phyloP scores from a whole-genome alignment of 2,888 invertebrate genomes.

The Lepidocyrtinus sp. region DNA sequence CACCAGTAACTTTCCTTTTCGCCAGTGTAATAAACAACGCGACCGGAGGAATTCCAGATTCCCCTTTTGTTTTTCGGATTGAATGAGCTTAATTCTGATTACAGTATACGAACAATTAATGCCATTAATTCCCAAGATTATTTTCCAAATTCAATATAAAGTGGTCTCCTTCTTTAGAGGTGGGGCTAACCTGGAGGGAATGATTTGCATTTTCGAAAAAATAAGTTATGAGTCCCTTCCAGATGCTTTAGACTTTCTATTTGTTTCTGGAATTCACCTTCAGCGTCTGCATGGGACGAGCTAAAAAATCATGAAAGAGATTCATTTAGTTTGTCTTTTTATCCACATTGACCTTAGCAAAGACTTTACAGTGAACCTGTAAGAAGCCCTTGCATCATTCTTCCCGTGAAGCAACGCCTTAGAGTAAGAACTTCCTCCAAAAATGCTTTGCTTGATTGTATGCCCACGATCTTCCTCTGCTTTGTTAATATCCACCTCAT shows the following conservation, averaged over 20 bases:
- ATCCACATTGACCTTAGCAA: too few relatives aligned
- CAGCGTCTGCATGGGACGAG: too few relatives aligned
- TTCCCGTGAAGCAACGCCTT: conserved; percentile 39
- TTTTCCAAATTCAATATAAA: neutral
- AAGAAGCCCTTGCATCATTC: neutral
- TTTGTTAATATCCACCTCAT: neutral
- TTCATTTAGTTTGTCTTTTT: too few relatives aligned
- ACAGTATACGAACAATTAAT: neutral
- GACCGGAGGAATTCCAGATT: conserved; percentile 54
- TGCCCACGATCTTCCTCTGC: neutral
- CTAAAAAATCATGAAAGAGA: too few relatives aligned
- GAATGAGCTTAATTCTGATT: conserved; percentile 44
- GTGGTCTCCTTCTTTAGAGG: neutral
- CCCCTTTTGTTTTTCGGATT: conserved; percentile 45
- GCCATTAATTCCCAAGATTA: neutral
- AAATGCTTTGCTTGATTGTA: neutral
- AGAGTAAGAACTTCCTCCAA: conserved; percentile 53
- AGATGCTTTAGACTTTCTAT: conserved; percentile 51
- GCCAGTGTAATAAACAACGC: conserved; percentile 59
- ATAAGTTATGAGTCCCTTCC: conserved; percentile 48
- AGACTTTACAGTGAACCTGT: neutral
- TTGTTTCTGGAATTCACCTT: too few relatives aligned
- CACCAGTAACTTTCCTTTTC: conserved; percentile 21
- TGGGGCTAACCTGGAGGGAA: conserved; percentile 57
- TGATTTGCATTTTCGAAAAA: conserved; percentile 51